Evolutionary conservation across 2,888 invertebrate species (phyloP), one percentile per base, ranked within the genome.

Genomic region (Sminthurides aquaticus): DNA sequence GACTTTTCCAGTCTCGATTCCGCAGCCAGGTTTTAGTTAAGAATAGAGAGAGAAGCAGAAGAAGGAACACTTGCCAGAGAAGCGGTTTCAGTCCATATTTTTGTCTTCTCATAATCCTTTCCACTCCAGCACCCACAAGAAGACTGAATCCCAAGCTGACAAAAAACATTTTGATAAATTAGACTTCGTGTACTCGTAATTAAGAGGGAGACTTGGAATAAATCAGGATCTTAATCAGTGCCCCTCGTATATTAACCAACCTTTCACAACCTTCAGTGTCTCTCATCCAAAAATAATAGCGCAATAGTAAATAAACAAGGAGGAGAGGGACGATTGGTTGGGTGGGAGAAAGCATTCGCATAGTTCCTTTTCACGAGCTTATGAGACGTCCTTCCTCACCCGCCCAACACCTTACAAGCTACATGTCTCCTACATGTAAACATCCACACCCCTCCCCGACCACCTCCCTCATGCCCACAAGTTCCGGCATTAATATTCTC

Each of bases 71-170:
- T 49, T 80, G 79, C 85, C 87, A 87, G 72, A 86, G 77, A 73
- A 85, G 43, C 5, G 43, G 43, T 34, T 34, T 34, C 43, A 34
- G 43, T 34, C 43, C 43, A 15, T 11, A 70, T 71, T 74, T 71
- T 66, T 73, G 71, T 66, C 66, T 63, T 63, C 66, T 68, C 67
- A 74, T 71, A 67, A 74, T 69, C 69, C 71, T 70, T 78, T 88
- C 88, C 56, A 87, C 82, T 1, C 90, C 90, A 76, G 87, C 86
- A 1, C 84, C 88, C 27, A 90, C 85, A 62, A 92, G 79, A 57
- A 92, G 80, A 65, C 89, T 88, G 77, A 87, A 87, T 1, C 91
- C 91, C 76, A 91, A 84, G 76, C 91, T 91, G 83, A 57, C 76
- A 75, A 65, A 62, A 11, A 57, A 25, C 64, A 65, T 64, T 67